phyloP scores from a whole-genome alignment of 2,888 invertebrate genomes.

The Drosophila melanosoma region DNA sequence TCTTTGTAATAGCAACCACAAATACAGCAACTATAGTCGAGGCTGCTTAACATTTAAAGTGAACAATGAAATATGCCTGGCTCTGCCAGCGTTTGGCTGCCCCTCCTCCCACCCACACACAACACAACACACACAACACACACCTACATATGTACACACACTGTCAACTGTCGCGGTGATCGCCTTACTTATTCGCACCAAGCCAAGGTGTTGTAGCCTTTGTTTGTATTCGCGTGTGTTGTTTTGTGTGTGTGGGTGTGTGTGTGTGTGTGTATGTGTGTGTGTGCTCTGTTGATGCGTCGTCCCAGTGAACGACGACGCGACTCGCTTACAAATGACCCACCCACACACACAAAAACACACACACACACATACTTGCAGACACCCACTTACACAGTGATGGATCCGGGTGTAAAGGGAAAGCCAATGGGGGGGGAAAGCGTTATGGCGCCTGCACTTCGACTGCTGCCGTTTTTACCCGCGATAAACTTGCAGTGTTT shows the following conservation, averaged over 20 bases:
- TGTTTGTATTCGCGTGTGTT: conserved; percentile 28
- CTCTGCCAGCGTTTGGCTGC: conserved; percentile 31
- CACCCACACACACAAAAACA: conserved; percentile 13
- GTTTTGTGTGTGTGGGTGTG: conserved; percentile 19
- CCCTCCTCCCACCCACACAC: not conserved
- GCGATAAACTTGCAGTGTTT: conserved; percentile 76
- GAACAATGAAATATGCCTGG: conserved; percentile 78
- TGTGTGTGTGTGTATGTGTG: conserved; percentile 27
- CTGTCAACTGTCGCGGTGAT: conserved; percentile 1
- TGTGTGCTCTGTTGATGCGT: conserved; percentile 42
- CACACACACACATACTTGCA: conserved; percentile 6
- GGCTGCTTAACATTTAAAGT: conserved; percentile 78
- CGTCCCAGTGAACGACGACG: conserved; percentile 39
- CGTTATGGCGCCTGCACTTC: conserved; percentile 53
- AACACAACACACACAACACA: not conserved
- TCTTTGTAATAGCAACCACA: conserved; percentile 34
- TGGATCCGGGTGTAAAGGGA: conserved; percentile 10
- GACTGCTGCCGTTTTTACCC: conserved; percentile 50
- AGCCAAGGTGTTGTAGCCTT: conserved; percentile 64
- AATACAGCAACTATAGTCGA: conserved; percentile 42
- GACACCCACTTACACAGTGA: not conserved
- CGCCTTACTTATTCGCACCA: conserved; percentile 70
- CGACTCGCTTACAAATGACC: conserved; percentile 76
- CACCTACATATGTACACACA: not conserved
- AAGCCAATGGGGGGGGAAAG: conserved; percentile 11